These are phyloP conservation scores for Myotis vivesi DNA, from an alignment of 2,797 vertebrate genomes.

Conservation along the genomic window DNA sequence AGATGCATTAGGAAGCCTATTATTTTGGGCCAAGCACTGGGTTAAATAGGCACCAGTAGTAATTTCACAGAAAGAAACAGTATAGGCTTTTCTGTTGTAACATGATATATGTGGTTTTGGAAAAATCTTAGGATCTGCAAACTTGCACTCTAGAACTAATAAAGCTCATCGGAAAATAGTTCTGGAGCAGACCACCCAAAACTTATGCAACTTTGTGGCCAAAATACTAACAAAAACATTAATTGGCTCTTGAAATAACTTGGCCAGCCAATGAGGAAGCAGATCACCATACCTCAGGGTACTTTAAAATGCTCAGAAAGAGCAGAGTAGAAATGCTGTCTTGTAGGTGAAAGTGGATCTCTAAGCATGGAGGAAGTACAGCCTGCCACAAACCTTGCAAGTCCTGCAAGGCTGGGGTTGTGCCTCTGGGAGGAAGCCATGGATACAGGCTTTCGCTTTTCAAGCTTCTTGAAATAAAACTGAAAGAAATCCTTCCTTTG, in stretches of 20 bases:
- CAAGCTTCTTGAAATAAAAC: background rate
- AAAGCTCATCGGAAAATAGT: background rate
- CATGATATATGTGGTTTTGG: background rate
- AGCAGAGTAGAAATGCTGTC: background rate
- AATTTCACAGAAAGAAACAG: constrained; percentile 37
- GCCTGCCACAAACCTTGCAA: background rate
- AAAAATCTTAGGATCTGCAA: background rate
- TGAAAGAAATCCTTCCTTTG: background rate
- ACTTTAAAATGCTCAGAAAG: background rate
- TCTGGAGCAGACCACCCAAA: background rate
- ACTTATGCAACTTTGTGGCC: background rate
- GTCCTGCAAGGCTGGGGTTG: background rate
- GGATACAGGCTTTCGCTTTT: background rate
- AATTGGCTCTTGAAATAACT: background rate
- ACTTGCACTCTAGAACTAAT: background rate
- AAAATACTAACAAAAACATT: background rate
- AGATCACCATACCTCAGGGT: background rate
- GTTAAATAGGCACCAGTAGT: background rate
- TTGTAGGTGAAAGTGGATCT: background rate
- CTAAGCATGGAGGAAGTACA: background rate
- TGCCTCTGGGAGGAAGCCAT: background rate
- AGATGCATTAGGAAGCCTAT: background rate
- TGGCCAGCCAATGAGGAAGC: background rate
- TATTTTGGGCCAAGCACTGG: background rate
- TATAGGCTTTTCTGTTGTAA: background rate